These are phyloP conservation scores for Listrodromus nycthemerus DNA, from an alignment of 2,888 invertebrate genomes.

Conservation along the genomic window DNA sequence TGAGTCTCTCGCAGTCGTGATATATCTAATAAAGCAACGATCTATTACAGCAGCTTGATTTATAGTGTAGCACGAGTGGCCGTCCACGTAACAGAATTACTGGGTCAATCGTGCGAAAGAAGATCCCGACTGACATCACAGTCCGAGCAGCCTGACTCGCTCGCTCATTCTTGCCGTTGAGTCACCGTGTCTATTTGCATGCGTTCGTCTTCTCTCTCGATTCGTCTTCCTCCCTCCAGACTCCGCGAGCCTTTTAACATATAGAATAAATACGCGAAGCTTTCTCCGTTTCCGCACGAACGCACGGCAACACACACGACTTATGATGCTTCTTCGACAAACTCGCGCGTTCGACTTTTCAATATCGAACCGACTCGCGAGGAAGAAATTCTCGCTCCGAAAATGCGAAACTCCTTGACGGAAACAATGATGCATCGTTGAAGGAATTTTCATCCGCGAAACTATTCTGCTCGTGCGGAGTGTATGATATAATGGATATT, in stretches of 20 bases:
- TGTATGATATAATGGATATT: neutral
- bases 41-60: constrained; percentile 7
- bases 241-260: constrained; percentile 16
- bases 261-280: constrained; percentile 12
- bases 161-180: constrained; percentile 41
- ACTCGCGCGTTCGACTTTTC: neutral
- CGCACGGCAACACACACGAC: neutral
- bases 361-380: neutral
- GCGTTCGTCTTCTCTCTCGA: constrained; percentile 45
- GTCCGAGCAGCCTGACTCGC: neutral
- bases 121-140: constrained; percentile 48
- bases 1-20: neutral
- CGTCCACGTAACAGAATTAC: constrained; percentile 46
- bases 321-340: neutral
- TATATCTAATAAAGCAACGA: constrained; percentile 6
- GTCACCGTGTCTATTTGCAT: constrained; percentile 62
- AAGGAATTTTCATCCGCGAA: neutral
- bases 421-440: constrained; percentile 29
- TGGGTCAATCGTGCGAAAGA: constrained; percentile 61
- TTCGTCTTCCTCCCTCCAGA: constrained; percentile 26
- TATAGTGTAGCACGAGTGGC: constrained; percentile 3
- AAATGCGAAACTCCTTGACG: neutral
- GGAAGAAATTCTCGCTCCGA: neutral
- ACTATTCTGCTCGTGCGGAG: neutral
- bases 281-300: neutral